phyloP scores from a whole-genome alignment of 2,797 vertebrate genomes.

The Heterohyrax brucei region DNA sequence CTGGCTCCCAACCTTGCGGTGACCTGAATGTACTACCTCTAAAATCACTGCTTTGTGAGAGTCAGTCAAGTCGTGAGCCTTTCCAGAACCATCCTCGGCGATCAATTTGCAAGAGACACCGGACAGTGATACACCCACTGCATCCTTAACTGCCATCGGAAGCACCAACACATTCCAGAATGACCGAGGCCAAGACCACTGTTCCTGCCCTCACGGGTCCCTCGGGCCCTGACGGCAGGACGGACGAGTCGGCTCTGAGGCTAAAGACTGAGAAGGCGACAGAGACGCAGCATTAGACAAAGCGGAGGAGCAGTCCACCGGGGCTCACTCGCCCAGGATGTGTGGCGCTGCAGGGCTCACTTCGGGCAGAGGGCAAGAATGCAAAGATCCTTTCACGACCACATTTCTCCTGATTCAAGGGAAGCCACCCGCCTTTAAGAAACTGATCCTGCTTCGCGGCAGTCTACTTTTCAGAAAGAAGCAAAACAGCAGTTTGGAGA shows the following conservation, averaged over 20 bases:
- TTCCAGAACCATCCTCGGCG: neutral
- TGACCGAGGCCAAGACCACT: neutral
- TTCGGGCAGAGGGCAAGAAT: neutral
- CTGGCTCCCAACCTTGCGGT: too few relatives aligned
- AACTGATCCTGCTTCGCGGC: neutral
- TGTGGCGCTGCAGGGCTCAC: neutral
- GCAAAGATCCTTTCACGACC: neutral
- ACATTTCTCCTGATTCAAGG: neutral
- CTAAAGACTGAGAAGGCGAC: neutral
- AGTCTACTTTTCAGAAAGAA: neutral
- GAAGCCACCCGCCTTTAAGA: neutral
- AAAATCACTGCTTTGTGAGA: neutral
- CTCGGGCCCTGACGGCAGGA: rapidly evolving
- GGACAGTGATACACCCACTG: neutral
- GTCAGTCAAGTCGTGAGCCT: neutral
- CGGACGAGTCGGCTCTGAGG: neutral
- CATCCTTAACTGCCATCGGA: neutral
- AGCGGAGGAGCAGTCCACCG: neutral
- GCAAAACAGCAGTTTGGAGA: neutral
- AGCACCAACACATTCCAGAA: neutral
- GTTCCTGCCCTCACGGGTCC: neutral
- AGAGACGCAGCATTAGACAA: neutral
- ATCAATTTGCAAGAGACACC: conserved; percentile 8
- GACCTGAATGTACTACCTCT: neutral
- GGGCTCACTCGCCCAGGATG: rapidly evolving